Conservation (phyloP, 2,888 invertebrate species). For the Metallyticus violacea region DNA sequence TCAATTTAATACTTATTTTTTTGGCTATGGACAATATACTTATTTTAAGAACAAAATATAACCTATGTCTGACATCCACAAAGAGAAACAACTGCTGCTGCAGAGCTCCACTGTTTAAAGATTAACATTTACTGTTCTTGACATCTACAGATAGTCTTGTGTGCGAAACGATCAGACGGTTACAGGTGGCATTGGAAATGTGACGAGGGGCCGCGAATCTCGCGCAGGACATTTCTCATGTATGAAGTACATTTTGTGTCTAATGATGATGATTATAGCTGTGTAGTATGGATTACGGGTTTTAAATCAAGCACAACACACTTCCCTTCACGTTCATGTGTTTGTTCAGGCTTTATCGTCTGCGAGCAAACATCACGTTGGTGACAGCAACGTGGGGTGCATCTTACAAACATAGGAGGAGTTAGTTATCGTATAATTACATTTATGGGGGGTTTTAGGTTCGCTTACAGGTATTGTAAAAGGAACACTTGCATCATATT, state of each 20-base stretch:
- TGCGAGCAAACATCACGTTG: neutral
- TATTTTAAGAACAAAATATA: too few relatives aligned
- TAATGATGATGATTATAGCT: neutral
- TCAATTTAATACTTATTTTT: too few relatives aligned
- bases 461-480: neutral
- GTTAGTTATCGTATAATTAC: neutral
- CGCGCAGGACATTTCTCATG: too few relatives aligned
- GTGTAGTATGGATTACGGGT: neutral
- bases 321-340: neutral
- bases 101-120: too few relatives aligned
- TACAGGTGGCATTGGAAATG: too few relatives aligned
- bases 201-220: too few relatives aligned
- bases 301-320: neutral
- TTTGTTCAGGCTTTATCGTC: neutral
- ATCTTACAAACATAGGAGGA: neutral
- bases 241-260: neutral
- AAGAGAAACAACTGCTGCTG: too few relatives aligned
- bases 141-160: too few relatives aligned
- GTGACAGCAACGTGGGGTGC: neutral
- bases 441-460: neutral
- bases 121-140: too few relatives aligned
- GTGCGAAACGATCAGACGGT: too few relatives aligned
- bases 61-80: too few relatives aligned
- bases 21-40: too few relatives aligned
- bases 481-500: neutral